Evolutionary conservation across 2,888 invertebrate species (phyloP), one percentile per base, ranked within the genome.

Genomic region (Athrips mouffetella): DNA sequence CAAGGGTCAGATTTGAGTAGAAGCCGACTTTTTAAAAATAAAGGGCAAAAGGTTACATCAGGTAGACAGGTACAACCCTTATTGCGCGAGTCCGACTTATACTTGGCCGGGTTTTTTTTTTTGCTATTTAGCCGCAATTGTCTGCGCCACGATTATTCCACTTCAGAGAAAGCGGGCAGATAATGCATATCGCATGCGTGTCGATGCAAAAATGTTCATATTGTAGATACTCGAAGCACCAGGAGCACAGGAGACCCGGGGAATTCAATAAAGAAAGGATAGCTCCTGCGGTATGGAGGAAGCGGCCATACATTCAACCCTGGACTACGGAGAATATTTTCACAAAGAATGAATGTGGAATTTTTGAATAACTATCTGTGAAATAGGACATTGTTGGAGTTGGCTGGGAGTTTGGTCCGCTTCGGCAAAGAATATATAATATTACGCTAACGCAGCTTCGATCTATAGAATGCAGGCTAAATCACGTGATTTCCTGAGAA

Each of bases 201-300:
- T 20, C 37, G 37, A 37, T 37, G 37, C 37, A 21, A 37, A 53
- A 45, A 50, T 55, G 48, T 50, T 52, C 51, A 53, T 48, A 48
- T 50, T 50, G 44, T 23, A 10, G 7, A 41, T 41, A 41, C 41
- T 47, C 53, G 53, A 49, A 20, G 20, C 37, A 16, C 37, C 10
- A 13, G 20, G 18, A 7, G 11, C n/a, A 3, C 10, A 27, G 27
- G 37, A 65, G 75, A 68, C 73, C 68, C 60, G 59, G 52, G 72
- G 80, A 80, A 82, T 83, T 73, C 79, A 80, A 83, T 83, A 82
- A 79, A 74, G 77, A 73, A 70, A 59, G 76, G 76, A 75, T 78
- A 76, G 67, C 51, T 57, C 44, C 40, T 27, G 37, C 49, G 42
- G 31, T 41, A 16, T 31, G 45, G 6, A 33, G 40, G 42, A 20